Percentiles rank a stretch among this genome's conserved stretches.
Evolutionary conservation across 53 echinoderm and acorn worm species (phyloP).

Genomic region (Hippasteria phrygiana): DNA sequence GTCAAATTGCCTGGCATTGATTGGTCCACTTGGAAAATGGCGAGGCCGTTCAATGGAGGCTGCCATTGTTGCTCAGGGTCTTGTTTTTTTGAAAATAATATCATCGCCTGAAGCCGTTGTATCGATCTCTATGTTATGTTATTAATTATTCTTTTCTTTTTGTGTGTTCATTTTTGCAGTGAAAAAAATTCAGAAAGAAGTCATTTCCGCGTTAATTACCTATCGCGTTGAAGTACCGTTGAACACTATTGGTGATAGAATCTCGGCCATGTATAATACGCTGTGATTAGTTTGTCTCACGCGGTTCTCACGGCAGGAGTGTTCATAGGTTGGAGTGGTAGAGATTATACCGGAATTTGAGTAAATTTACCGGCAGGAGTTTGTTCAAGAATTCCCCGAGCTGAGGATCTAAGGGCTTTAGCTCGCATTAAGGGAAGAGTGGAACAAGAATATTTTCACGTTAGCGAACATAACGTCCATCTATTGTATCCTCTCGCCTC

Average conservation of each 20-base stretch:
- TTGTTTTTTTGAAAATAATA: neutral
- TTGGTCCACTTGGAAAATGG: neutral
- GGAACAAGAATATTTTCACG: too few relatives aligned
- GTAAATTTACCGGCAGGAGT: too few relatives aligned
- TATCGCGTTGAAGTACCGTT: neutral
- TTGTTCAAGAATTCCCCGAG: too few relatives aligned
- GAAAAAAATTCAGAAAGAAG: neutral
- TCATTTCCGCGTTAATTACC: slow-evolving; percentile 5
- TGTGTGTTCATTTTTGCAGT: neutral
- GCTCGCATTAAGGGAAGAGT: too few relatives aligned
- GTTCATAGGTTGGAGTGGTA: too few relatives aligned
- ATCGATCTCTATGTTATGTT: neutral
- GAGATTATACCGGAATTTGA: too few relatives aligned
- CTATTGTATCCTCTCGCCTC: too few relatives aligned
- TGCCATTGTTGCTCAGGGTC: neutral
- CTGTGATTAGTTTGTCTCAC: neutral
- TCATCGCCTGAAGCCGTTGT: neutral
- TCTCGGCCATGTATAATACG: neutral
- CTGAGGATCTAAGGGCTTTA: too few relatives aligned
- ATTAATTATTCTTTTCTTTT: neutral
- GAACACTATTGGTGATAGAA: neutral
- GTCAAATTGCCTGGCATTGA: neutral
- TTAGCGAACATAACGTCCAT: too few relatives aligned
- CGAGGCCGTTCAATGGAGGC: neutral
- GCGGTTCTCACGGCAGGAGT: too few relatives aligned